These are phyloP conservation scores for Brenthis hecate DNA, from an alignment of 2,888 invertebrate genomes.

Conservation along the genomic window DNA sequence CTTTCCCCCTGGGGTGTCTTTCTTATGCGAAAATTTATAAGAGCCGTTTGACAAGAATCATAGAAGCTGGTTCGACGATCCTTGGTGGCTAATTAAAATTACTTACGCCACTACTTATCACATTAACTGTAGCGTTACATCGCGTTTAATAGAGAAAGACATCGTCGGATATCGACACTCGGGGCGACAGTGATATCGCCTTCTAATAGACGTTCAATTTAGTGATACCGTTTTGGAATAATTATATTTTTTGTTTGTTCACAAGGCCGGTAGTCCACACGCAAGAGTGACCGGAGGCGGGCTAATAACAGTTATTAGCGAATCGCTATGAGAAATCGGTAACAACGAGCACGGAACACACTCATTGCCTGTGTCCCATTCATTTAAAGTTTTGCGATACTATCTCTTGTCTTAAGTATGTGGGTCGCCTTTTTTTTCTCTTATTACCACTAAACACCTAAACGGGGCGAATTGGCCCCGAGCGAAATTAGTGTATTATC, in stretches of 20 bases:
- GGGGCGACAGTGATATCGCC: constrained; percentile 61
- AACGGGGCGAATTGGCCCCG: constrained; percentile 63
- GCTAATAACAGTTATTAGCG: constrained; percentile 74
- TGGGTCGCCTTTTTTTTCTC: constrained; percentile 63
- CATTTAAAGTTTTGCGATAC: constrained; percentile 69
- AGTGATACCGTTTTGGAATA: constrained; percentile 76
- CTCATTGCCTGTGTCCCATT: constrained; percentile 70
- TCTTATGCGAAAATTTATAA: constrained; percentile 43
- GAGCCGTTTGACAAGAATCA: constrained; percentile 29
- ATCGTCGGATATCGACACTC: constrained; percentile 54
- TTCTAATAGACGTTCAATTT: constrained; percentile 63
- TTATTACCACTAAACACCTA: constrained; percentile 57
- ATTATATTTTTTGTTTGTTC: constrained; percentile 68
- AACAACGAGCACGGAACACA: constrained; percentile 77
- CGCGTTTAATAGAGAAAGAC: constrained; percentile 43
- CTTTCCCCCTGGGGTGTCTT: constrained; percentile 25
- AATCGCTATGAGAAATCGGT: constrained; percentile 75
- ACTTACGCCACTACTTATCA: constrained; percentile 41
- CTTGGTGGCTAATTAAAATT: constrained; percentile 41
- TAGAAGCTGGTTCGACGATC: constrained; percentile 39
- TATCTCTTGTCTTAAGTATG: constrained; percentile 66
- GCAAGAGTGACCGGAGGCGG: constrained; percentile 64
- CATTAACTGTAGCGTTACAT: constrained; percentile 31
- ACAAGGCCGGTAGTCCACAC: constrained; percentile 68
- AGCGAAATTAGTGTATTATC: constrained; percentile 57